Conservation (phyloP, 2,888 invertebrate genomes). For the Tenodera sinensis region DNA sequence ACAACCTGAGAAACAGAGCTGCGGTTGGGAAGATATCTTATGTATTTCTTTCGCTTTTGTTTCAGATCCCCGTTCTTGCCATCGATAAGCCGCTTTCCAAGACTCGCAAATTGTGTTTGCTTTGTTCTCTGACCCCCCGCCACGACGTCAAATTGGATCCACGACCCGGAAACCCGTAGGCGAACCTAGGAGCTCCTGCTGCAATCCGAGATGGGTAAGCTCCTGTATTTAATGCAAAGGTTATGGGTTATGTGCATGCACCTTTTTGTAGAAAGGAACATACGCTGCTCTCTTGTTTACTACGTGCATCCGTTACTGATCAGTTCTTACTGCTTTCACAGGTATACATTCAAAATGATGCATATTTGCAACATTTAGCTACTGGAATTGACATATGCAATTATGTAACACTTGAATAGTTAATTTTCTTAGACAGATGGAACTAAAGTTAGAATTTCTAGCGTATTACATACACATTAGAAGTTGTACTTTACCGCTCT, state of each 20-base stretch:
- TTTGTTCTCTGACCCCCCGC: slow-evolving; percentile 2
- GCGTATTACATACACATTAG: no score
- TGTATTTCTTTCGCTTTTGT: not conserved
- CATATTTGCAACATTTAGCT: no score
- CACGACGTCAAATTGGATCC: slow-evolving; percentile 5
- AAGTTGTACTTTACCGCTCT: no score
- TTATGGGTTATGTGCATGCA: not conserved
- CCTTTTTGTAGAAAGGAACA: no score
- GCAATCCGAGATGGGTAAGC: not conserved
- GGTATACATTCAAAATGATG: no score
- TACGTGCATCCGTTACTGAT: no score
- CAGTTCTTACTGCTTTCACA: no score
- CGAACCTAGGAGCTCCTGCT: not conserved
- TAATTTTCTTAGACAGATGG: no score
- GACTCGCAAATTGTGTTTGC: slow-evolving; percentile 27
- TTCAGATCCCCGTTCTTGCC: not conserved
- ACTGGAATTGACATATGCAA: no score
- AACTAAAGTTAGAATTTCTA: no score
- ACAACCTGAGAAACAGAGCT: not conserved
- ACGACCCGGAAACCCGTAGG: not conserved
- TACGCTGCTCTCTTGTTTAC: no score
- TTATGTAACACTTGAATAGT: no score
- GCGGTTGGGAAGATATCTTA: not conserved
- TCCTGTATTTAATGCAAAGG: not conserved
- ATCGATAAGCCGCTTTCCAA: slow-evolving; percentile 23